Conservation (phyloP, 1,140 invertebrate genomes). For the Pseudobourletiella spinata region DNA sequence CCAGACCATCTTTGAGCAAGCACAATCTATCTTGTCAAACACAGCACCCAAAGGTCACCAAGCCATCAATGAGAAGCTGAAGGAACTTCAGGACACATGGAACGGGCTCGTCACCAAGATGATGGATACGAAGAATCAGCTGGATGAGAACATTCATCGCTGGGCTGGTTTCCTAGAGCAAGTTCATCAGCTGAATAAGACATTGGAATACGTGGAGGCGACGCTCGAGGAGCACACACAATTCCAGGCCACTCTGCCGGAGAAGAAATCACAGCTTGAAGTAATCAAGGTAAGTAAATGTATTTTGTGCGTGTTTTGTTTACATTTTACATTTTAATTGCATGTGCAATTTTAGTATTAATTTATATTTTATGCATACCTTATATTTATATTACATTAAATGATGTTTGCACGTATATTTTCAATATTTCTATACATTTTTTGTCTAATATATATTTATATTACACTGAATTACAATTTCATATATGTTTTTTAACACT, state of each 20-base stretch:
- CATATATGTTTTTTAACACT: no score
- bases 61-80: slow-evolving; percentile 70
- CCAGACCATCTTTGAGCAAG: slow-evolving; percentile 74
- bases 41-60: slow-evolving; percentile 80
- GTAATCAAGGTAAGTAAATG: slow-evolving; percentile 55
- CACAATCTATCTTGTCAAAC: slow-evolving; percentile 84
- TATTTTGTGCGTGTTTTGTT: neutral
- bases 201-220: slow-evolving; percentile 63
- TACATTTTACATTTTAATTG: slow-evolving; percentile 19
- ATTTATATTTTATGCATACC: no score
- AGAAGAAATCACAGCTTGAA: slow-evolving; percentile 76
- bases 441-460: no score
- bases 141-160: slow-evolving; percentile 83
- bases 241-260: slow-evolving; percentile 67
- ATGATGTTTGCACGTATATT: no score
- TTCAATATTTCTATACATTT: no score
- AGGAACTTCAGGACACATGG: slow-evolving; percentile 80
- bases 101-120: slow-evolving; percentile 75
- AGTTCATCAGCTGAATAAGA: slow-evolving; percentile 73
- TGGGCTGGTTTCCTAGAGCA: slow-evolving; percentile 82
- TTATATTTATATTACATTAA: no score
- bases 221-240: slow-evolving; percentile 61
- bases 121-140: slow-evolving; percentile 65
- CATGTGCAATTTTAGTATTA: no score
- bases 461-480: no score